A percentile compares a stretch with the other conserved stretches of the same genome.
Evolutionary conservation across 2,888 invertebrate genomes (phyloP).

Genomic region (Philonicus albiceps): DNA sequence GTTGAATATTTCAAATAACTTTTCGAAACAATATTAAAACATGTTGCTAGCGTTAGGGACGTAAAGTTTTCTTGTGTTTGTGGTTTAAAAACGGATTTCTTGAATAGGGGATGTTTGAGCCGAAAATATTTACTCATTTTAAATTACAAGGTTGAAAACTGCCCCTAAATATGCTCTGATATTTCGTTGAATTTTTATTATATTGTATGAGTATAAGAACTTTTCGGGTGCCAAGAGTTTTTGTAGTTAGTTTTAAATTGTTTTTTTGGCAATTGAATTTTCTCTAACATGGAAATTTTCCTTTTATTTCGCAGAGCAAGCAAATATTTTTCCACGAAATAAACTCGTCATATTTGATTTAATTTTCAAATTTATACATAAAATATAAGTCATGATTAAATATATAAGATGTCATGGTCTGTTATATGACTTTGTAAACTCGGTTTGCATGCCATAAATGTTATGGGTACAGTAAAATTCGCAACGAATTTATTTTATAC

Average conservation of each 20-base stretch:
- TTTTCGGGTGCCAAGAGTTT: not conserved
- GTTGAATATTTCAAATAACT: not conserved
- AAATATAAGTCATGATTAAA: not conserved
- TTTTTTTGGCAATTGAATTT: not conserved
- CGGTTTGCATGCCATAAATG: not conserved
- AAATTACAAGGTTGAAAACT: not conserved
- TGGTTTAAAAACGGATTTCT: not conserved
- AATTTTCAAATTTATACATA: not conserved
- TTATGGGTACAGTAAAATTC: not conserved
- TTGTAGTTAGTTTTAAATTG: not conserved
- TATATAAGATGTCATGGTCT: not conserved
- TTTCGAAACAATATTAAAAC: not conserved
- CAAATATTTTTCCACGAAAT: not conserved
- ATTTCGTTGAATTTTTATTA: not conserved
- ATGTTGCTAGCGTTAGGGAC: not conserved
- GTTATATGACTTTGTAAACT: not conserved
- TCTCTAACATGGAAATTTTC: not conserved
- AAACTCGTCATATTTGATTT: not conserved
- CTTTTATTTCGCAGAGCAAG: not conserved
- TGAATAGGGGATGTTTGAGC: not conserved
- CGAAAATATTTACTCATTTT: not conserved
- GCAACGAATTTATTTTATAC: not conserved
- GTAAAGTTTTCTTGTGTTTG: not conserved
- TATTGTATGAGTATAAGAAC: not conserved
- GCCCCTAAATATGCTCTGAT: not conserved